Conservation (phyloP, 2,113 vertebrate species). For the Chascanopsetta lugubris region DNA sequence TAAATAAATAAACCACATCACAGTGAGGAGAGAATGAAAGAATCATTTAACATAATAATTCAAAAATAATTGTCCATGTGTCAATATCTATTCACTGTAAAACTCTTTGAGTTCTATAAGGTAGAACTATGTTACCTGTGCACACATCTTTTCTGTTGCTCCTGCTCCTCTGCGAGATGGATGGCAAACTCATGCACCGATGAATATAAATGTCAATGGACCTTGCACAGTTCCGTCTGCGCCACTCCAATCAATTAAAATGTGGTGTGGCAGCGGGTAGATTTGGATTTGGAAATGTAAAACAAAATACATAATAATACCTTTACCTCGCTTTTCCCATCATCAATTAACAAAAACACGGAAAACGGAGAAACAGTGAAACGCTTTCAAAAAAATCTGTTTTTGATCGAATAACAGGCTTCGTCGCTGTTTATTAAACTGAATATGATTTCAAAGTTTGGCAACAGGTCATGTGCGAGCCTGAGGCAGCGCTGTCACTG, state of each 20-base stretch:
- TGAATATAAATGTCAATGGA: neutral
- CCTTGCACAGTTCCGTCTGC: neutral
- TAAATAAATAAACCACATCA: neutral
- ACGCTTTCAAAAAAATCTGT: neutral
- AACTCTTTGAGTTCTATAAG: no score
- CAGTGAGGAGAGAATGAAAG: neutral
- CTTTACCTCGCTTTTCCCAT: no score
- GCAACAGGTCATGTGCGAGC: constrained; percentile 23
- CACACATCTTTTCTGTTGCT: constrained; percentile 18
- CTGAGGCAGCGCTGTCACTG: constrained; percentile 15
- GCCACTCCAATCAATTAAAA: neutral
- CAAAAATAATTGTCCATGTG: no score
- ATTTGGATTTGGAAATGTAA: neutral
- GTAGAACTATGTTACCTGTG: neutral
- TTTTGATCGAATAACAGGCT: neutral
- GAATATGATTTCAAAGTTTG: constrained; percentile 29
- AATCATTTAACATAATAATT: no score
- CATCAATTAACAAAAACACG: neutral
- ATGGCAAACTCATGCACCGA: neutral
- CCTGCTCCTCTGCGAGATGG: constrained; percentile 11
- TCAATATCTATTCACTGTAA: neutral
- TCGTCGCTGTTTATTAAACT: neutral
- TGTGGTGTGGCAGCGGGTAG: neutral
- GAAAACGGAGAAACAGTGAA: neutral
- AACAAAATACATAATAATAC: neutral